A percentile compares a stretch with the other conserved stretches of the same genome.
Conservation (phyloP, 2,888 invertebrate species). For the Caenorhabditis sp. region DNA sequence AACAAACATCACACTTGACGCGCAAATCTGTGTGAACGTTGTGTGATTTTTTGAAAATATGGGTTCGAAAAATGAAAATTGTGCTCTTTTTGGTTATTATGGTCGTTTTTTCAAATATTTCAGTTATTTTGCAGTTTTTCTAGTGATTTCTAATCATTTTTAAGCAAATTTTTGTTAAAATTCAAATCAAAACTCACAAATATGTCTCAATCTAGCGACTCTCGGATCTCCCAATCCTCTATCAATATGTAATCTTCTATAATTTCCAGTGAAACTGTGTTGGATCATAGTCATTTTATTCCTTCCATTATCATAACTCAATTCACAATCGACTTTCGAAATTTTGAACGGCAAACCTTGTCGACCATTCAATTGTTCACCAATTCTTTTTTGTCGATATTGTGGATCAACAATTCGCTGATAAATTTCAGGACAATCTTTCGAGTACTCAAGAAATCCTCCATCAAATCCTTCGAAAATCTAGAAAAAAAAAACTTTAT, state of each 20-base stretch:
- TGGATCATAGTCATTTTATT: neutral
- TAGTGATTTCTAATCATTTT: no score
- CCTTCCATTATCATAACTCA: neutral
- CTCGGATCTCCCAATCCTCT: neutral
- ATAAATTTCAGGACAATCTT: neutral
- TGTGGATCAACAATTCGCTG: neutral
- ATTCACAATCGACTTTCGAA: no score
- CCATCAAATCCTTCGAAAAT: conserved; percentile 21
- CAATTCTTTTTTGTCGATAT: neutral
- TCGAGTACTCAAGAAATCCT: conserved; percentile 9
- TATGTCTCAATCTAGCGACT: neutral
- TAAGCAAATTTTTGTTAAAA: no score
- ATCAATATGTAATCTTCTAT: neutral
- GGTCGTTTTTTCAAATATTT: no score
- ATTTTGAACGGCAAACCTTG: no score
- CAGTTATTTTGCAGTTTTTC: no score
- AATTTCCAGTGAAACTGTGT: neutral
- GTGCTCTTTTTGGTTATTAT: no score
- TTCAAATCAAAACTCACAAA: neutral
- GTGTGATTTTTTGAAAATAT: no score
- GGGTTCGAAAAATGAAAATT: no score
- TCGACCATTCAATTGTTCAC: neutral
- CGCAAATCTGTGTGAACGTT: no score
- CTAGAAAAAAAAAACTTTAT: conserved; percentile 2
- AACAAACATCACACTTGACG: no score